Base-by-base conservation (phyloP, 2,113 vertebrate genomes). In the Nettapus auritus region DNA sequence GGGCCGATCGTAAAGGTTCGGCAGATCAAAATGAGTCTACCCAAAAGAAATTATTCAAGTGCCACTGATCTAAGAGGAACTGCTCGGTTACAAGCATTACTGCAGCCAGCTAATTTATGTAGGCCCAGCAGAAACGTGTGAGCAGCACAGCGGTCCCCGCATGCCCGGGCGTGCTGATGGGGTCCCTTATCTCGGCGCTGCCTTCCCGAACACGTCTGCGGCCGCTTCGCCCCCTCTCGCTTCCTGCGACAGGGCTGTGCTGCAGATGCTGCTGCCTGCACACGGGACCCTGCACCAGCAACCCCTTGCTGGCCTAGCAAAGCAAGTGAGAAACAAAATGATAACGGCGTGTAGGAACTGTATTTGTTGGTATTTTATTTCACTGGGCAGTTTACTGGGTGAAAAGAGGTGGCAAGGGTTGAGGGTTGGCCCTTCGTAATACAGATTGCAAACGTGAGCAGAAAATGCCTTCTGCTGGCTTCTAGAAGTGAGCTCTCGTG, bases 181-280 rank as follows among this genome's bases (percentile, higher is more conserved):
- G 46, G 46, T 48, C 46, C 44, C 46, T 48, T 22, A 48, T 46
- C 12, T 1, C 70, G 81, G 53, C 44, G 31, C 34, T 14, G 62
- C 73, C 64, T 21, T 68, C 78, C 71, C 31, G 23, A 73, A 84
- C 28, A 4, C 8, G 28, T 56, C 69, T 38, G 13, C 6, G 31
- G 17, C 9, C 73, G 6, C 86, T 33, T 44, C 55, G 88, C 17
- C 75, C 28, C 67, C 26, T 18, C 8, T 12, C 11, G 46, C 57
- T 48, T 38, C 20, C 70, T 48, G 22, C 11, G 17, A 18, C 0
- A 0, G 48, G n/a, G 52, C 80, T 0, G 2, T 23, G 74, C 28
- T 33, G 2, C 8, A 60, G 69, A 50, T 5, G 1, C 13, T 38
- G 57, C 14, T 68, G 5, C 26, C 20, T 19, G 33, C 2, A 9